Percentiles rank a stretch among this genome's conserved stretches.
These are phyloP conservation scores for Meloidogyne exigua DNA, from an alignment of 1,140 invertebrate genomes.

Conservation along the genomic window DNA sequence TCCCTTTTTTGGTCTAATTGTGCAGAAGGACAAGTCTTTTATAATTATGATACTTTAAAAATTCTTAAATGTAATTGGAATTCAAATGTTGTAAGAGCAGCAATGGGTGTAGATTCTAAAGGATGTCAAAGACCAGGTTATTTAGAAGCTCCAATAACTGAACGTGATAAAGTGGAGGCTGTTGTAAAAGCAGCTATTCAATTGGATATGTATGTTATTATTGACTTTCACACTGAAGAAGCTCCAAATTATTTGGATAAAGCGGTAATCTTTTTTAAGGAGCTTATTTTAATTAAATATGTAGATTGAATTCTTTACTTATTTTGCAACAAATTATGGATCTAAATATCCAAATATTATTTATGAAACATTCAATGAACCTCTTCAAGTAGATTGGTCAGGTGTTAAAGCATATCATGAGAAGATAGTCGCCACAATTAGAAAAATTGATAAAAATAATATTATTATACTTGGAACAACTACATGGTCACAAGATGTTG, in stretches of 20 bases:
- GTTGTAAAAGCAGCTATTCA: conserved; percentile 31
- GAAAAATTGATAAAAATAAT: conserved; percentile 25
- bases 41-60: background rate
- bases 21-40: background rate
- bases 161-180: conserved; percentile 11
- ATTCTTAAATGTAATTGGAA: conserved; percentile 23
- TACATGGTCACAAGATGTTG: conserved; percentile 25
- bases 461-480: conserved; percentile 27
- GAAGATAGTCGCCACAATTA: conserved; percentile 19
- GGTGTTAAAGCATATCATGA: conserved; percentile 8
- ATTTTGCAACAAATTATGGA: conserved; percentile 23
- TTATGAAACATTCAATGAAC: conserved; percentile 32
- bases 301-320: conserved; percentile 24
- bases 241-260: background rate
- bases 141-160: background rate
- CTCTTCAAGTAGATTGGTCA: conserved; percentile 18
- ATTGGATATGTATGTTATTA: conserved; percentile 25
- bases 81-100: conserved; percentile 32
- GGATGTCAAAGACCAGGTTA: conserved; percentile 21
- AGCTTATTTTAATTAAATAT: background rate
- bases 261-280: conserved; percentile 4
- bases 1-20: background rate
- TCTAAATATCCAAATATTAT: conserved; percentile 22
- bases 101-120: conserved; percentile 28
- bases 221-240: conserved; percentile 12